Conservation (phyloP, 2,888 invertebrate genomes). For the Drosophila ezoana region DNA sequence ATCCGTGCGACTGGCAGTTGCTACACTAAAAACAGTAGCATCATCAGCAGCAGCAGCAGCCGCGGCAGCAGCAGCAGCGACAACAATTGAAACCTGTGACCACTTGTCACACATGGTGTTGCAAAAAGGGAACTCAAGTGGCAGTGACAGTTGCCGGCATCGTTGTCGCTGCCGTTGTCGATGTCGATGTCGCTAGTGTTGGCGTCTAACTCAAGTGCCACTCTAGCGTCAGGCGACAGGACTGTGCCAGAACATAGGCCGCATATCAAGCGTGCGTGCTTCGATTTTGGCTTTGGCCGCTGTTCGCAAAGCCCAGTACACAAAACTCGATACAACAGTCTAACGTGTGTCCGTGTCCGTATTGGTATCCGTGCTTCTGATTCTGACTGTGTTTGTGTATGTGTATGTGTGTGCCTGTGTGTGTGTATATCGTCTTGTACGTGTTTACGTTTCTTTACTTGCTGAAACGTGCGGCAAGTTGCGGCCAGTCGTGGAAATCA, state of each 20-base stretch:
- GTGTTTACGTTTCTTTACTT: conserved; percentile 53
- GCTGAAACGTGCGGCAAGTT: conserved; percentile 63
- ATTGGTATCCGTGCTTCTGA: conserved; percentile 15
- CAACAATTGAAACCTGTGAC: conserved; percentile 60
- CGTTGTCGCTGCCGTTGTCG: conserved; percentile 12
- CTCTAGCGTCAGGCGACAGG: conserved; percentile 34
- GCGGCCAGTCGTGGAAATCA: conserved; percentile 52
- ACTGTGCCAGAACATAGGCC: conserved; percentile 34
- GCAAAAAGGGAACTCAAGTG: conserved; percentile 42
- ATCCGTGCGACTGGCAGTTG: conserved; percentile 27
- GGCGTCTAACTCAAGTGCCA: conserved; percentile 51
- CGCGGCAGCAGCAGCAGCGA: conserved; percentile 22
- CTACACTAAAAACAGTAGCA: conserved; percentile 45
- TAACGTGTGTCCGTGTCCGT: conserved; percentile 30
- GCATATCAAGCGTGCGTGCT: conserved; percentile 55
- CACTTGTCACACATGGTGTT: conserved; percentile 66
- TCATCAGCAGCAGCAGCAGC: background rate
- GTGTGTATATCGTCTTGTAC: conserved; percentile 47
- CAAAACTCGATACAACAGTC: conserved; percentile 54
- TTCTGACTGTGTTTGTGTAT: conserved; percentile 5
- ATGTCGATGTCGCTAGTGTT: conserved; percentile 12
- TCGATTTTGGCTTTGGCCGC: conserved; percentile 51
- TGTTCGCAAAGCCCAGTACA: conserved; percentile 29
- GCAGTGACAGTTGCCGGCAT: conserved; percentile 52
- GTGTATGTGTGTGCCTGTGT: conserved; percentile 8